Evolutionary conservation across 2,888 invertebrate species (phyloP), one percentile per base, ranked within the genome.

Genomic region (Heliconius ismenius): DNA sequence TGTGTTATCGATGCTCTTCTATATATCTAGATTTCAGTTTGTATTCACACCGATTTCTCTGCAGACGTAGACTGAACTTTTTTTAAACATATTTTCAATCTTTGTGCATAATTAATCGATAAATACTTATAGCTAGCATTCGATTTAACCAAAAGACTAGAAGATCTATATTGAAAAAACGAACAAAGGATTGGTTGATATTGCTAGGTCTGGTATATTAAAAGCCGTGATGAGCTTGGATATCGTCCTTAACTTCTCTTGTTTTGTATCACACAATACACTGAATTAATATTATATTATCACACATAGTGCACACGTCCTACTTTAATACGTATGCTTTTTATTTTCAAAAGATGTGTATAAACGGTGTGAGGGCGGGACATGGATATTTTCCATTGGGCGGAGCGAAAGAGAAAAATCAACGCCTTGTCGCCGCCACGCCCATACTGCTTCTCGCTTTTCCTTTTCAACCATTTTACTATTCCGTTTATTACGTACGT

Each of bases 371-470:
- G 82, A 85, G 90, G 92, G 92, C 89, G 92, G 86, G 81, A 73
- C 83, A 81, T 70, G 85, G 83, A 85, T 84, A 86, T 88, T 92
- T 91, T 91, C 89, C 81, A 79, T 85, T 91, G 93, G 93, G 93
- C 92, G 93, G 93, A 85, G 92, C 87, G 86, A 83, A 76, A 77
- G 86, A 88, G 90, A 93, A 93, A 93, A 93, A 92, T 91, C 81
- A 84, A 88, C 93, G 92, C 93, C 93, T 92, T 90, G 84, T 84
- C 74, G 79, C 67, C 65, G 88, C 91, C 92, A 93, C 93, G 93
- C 93, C 93, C 87, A 88, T 81, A 80, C 76, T 81, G 81, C n/a
- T n/a, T 83, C 83, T 84, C 84, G 88, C 86, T 86, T 86, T 86
- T 85, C 84, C 83, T 79, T 78, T 81, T 80, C 80, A 81, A 83